Percentiles rank a stretch among this genome's conserved stretches.
Conservation (phyloP, 2,888 invertebrate species). For the Ophion ventricosus region DNA sequence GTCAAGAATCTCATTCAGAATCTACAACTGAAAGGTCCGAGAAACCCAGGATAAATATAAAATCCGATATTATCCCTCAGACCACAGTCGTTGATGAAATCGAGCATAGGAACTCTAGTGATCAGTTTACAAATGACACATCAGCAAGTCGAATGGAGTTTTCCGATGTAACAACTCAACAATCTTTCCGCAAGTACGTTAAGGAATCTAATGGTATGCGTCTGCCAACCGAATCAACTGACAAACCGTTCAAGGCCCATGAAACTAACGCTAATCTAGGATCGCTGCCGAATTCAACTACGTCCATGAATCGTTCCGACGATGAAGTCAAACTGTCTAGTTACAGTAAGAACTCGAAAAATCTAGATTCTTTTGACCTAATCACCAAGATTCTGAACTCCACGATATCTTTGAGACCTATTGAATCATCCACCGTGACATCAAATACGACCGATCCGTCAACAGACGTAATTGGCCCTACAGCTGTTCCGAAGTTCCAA, state of each 20-base stretch:
- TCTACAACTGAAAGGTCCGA: not conserved
- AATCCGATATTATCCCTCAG: not conserved
- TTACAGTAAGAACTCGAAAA: not conserved
- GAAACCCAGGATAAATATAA: not conserved
- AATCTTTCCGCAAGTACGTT: not conserved
- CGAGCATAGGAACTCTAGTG: not conserved
- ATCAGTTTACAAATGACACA: not conserved
- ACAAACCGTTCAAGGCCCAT: not conserved
- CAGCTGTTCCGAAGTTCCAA: not conserved
- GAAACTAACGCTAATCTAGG: not conserved
- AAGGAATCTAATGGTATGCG: conserved; percentile 24
- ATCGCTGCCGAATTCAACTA: not conserved
- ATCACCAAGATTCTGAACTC: conserved; percentile 16
- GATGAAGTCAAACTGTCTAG: conserved; percentile 3
- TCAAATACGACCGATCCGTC: not conserved
- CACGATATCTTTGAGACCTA: not conserved
- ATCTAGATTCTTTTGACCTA: not conserved
- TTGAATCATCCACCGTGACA: not conserved
- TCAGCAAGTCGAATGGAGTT: not conserved
- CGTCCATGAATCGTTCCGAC: not conserved
- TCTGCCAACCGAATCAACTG: not conserved
- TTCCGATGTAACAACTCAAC: not conserved
- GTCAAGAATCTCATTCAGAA: not conserved
- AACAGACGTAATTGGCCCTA: not conserved
- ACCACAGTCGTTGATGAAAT: conserved; percentile 7